These are phyloP conservation scores for Phortica okadai DNA, from an alignment of 2,888 invertebrate species.

Conservation along the genomic window DNA sequence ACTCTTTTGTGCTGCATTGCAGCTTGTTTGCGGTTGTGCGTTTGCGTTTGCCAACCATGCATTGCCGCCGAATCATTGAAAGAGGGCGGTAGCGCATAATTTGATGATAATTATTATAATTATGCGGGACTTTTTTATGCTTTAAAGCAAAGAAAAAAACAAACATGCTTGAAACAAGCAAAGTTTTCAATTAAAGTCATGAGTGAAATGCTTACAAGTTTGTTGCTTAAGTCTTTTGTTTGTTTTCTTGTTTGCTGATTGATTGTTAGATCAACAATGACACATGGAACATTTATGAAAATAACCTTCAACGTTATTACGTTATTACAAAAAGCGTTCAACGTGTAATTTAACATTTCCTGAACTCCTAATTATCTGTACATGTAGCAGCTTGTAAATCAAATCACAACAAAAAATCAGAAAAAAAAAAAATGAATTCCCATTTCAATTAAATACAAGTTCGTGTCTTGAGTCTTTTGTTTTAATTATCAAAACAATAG, in stretches of 20 bases:
- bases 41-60: neutral
- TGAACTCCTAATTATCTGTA: neutral
- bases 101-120: slow-evolving; percentile 62
- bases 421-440: neutral
- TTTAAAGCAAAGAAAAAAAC: neutral
- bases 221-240: neutral
- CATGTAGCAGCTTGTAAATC: neutral
- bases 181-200: neutral
- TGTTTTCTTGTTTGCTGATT: neutral
- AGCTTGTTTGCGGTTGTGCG: neutral
- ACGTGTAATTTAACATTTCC: neutral
- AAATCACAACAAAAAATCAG: neutral
- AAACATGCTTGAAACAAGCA: neutral
- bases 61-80: slow-evolving; percentile 12
- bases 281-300: neutral
- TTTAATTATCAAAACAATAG: slow-evolving; percentile 34
- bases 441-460: slow-evolving; percentile 32
- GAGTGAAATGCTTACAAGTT: slow-evolving; percentile 26
- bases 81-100: slow-evolving; percentile 49
- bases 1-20: neutral
- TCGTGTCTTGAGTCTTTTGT: slow-evolving; percentile 60
- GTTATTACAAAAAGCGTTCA: neutral
- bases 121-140: slow-evolving; percentile 34
- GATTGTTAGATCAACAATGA: neutral
- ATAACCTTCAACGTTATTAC: neutral